Evolutionary conservation across 2,888 invertebrate genomes (phyloP).

Genomic region (Autographa pulchrina): DNA sequence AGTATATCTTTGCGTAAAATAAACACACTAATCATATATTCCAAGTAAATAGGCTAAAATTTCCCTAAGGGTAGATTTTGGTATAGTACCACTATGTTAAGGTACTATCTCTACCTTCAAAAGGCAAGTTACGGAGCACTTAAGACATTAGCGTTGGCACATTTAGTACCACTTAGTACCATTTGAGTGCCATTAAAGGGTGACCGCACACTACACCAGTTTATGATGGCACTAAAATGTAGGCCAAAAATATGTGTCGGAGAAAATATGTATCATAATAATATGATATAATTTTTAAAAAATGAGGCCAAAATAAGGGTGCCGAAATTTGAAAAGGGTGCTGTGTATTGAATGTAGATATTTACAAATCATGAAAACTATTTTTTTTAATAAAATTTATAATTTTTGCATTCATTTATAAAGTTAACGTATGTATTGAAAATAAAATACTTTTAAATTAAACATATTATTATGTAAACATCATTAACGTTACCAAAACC

Average conservation of each 20-base stretch:
- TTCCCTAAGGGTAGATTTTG: neutral
- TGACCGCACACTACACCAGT: slow-evolving; percentile 1
- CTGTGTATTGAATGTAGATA: too few relatives aligned
- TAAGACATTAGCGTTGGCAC: slow-evolving; percentile 6
- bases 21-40: too few relatives aligned
- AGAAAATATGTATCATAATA: neutral
- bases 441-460: too few relatives aligned
- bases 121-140: slow-evolving; percentile 5
- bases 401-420: too few relatives aligned
- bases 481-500: too few relatives aligned
- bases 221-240: neutral
- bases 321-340: neutral
- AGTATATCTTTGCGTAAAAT: too few relatives aligned
- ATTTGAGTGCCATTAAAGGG: slow-evolving; percentile 9
- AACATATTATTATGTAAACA: too few relatives aligned
- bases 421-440: too few relatives aligned
- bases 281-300: neutral
- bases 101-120: neutral
- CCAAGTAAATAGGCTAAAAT: neutral
- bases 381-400: too few relatives aligned
- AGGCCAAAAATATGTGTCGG: neutral
- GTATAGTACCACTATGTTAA: slow-evolving; percentile 2
- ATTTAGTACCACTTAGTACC: slow-evolving; percentile 3
- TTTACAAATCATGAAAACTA: too few relatives aligned
- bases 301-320: neutral